Evolutionary conservation across 2,113 vertebrate genomes (phyloP).

Genomic region (Ginglymostoma cirratum): DNA sequence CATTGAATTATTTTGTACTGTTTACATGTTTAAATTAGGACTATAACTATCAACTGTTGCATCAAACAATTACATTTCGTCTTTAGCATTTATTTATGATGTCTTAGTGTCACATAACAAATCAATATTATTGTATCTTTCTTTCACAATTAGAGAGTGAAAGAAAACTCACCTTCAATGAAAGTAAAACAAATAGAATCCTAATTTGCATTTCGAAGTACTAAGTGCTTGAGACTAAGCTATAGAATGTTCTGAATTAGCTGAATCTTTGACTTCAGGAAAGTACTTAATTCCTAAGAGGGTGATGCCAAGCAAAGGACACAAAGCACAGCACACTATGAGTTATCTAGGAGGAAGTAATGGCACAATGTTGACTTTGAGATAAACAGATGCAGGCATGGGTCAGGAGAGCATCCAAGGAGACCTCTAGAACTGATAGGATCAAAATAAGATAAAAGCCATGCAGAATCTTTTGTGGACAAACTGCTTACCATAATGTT

Average conservation of each 20-base stretch:
- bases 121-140: constrained; percentile 6
- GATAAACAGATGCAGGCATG: neutral
- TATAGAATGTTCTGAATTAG: neutral
- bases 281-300: neutral
- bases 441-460: neutral
- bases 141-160: neutral
- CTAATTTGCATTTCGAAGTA: constrained; percentile 9
- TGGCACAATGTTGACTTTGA: neutral
- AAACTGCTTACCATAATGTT: neutral
- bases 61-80: constrained; percentile 1
- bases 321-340: neutral
- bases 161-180: neutral
- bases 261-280: neutral
- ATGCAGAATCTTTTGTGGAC: neutral
- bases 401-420: neutral
- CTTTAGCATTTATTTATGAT: neutral
- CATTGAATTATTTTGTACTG: neutral
- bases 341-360: neutral
- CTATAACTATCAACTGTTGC: constrained; percentile 14
- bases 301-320: too few species aligned
- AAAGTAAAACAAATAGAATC: constrained; percentile 6
- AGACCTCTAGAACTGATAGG: neutral
- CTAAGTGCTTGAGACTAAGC: neutral
- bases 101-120: neutral
- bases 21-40: constrained; percentile 32